Evolutionary conservation across 2,113 vertebrate species (phyloP).

Genomic region (Dipodomys spectabilis): DNA sequence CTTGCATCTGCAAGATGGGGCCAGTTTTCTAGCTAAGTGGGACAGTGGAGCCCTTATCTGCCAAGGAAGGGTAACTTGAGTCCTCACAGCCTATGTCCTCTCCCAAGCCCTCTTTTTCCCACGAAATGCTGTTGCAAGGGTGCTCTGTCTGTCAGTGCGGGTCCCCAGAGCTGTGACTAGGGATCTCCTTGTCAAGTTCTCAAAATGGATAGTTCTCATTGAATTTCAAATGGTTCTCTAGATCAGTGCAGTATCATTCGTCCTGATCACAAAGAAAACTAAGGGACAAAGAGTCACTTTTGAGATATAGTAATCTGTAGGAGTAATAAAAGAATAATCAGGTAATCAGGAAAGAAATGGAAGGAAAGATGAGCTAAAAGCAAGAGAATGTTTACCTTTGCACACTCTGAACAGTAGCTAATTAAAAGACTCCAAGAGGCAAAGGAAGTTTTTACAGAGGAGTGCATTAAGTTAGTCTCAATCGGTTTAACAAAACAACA

Average conservation of each 20-base stretch:
- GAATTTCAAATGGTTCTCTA: background rate
- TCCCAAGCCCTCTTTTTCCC: background rate
- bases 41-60: background rate
- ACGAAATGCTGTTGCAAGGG: background rate
- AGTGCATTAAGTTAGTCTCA: conserved; percentile 54
- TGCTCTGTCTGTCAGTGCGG: background rate
- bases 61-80: background rate
- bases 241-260: background rate
- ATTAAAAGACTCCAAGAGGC: conserved; percentile 31
- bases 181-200: background rate
- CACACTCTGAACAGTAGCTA: conserved; percentile 16
- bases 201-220: background rate
- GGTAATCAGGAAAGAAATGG: conserved; percentile 2
- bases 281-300: background rate
- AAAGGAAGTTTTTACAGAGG: conserved; percentile 45
- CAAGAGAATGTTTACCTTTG: conserved; percentile 25
- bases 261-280: background rate
- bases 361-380: conserved; percentile 14
- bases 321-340: conserved; percentile 47
- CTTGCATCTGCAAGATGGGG: background rate
- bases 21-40: background rate
- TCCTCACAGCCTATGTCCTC: background rate
- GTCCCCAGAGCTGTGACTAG: background rate
- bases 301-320: background rate
- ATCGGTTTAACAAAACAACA: conserved; percentile 36